phyloP scores from a whole-genome alignment of 2,797 vertebrate genomes.

The Monodelphis domestica region DNA sequence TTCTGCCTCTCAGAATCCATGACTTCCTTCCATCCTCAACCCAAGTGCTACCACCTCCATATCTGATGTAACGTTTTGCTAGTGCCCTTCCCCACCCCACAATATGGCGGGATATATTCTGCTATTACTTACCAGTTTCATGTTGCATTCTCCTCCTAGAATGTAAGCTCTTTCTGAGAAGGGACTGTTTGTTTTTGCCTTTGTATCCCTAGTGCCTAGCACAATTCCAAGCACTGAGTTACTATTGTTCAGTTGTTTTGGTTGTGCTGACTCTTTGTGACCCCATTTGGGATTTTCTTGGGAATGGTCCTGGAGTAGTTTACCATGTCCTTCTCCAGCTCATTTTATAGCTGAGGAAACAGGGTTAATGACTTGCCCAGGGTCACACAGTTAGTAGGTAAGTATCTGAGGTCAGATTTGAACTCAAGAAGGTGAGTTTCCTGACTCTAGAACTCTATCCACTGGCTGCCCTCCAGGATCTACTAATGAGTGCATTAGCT shows the following conservation, averaged over 20 bases:
- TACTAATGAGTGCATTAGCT: neutral
- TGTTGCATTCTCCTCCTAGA: neutral
- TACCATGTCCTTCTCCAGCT: too few species aligned
- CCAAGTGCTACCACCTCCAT: neutral
- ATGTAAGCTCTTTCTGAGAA: neutral
- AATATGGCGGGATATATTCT: neutral
- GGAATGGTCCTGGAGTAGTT: too few species aligned
- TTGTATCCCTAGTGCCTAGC: neutral
- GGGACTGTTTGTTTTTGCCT: neutral
- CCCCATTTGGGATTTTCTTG: too few species aligned
- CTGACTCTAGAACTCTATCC: too few species aligned
- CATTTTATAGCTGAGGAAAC: too few species aligned
- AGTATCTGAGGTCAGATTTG: too few species aligned
- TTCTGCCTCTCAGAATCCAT: neutral
- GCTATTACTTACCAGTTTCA: neutral
- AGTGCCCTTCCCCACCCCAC: neutral
- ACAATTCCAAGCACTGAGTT: neutral
- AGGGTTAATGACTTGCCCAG: too few species aligned
- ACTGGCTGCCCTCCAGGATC: too few species aligned
- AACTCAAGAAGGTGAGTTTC: too few species aligned
- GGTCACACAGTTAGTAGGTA: too few species aligned
- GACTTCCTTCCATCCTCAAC: neutral
- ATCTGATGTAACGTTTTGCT: neutral
- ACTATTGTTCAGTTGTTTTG: too few species aligned
- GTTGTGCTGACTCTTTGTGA: too few species aligned